Evolutionary conservation across 1,140 invertebrate species (phyloP).

Genomic region (Aculops lycopersici): DNA sequence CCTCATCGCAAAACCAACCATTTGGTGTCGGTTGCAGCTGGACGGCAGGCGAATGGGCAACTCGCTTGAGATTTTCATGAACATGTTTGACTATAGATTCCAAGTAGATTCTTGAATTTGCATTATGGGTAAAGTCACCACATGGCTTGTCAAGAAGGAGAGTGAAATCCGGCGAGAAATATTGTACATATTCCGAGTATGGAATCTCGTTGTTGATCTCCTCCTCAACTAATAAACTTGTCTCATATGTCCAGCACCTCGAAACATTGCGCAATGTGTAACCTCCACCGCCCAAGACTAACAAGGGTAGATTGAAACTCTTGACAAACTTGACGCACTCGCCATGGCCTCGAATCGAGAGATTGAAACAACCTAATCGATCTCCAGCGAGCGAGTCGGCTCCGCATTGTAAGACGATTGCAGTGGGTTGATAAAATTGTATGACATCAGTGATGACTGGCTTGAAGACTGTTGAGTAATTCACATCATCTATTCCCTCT

Average conservation of each 20-base stretch:
- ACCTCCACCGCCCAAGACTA: constrained; percentile 81
- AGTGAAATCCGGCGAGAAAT: constrained; percentile 76
- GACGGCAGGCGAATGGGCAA: constrained; percentile 22
- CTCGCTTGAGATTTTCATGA: constrained; percentile 16
- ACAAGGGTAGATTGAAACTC: constrained; percentile 58
- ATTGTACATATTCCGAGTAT: constrained; percentile 60
- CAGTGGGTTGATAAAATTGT: constrained; percentile 80
- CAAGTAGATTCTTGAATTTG: constrained; percentile 24
- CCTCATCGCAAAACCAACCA: constrained; percentile 21
- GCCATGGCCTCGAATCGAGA: constrained; percentile 59
- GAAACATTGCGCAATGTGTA: constrained; percentile 93
- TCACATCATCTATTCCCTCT: constrained; percentile 67
- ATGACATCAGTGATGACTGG: constrained; percentile 71
- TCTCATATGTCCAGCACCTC: constrained; percentile 95
- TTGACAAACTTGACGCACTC: constrained; percentile 91
- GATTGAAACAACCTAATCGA: constrained; percentile 53
- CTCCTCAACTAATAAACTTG: constrained; percentile 61
- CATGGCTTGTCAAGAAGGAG: constrained; percentile 26
- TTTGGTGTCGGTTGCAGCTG: constrained; percentile 74
- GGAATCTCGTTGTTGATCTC: constrained; percentile 66
- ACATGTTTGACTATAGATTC: constrained; percentile 14
- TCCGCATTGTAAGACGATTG: constrained; percentile 88
- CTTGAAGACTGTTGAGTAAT: constrained; percentile 65
- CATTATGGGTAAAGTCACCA: constrained; percentile 6
- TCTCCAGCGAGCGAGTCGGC: constrained; percentile 88